A percentile compares a stretch with the other conserved stretches of the same genome.
Conservation (phyloP, 2,888 invertebrate genomes). For the Troglohyphantes excavatus region DNA sequence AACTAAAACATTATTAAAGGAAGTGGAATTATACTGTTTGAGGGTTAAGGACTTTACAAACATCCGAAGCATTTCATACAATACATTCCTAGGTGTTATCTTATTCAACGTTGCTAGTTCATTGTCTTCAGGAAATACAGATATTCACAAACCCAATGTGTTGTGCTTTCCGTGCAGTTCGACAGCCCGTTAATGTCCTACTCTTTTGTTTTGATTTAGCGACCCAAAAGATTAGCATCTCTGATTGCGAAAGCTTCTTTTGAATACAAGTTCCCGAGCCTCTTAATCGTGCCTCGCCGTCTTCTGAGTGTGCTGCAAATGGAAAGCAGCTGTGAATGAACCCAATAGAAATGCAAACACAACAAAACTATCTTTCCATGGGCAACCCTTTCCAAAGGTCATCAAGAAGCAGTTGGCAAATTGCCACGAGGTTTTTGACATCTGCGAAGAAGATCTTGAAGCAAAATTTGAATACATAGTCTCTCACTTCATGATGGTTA, state of each 20-base stretch:
- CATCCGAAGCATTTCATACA: background rate
- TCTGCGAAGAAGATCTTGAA: conserved; percentile 37
- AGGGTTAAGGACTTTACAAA: too few relatives aligned
- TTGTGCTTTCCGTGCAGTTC: conserved; percentile 2
- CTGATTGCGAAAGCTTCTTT: background rate
- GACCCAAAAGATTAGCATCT: background rate
- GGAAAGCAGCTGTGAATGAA: conserved; percentile 43
- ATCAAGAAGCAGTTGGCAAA: conserved; percentile 26
- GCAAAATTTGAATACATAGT: conserved; percentile 24
- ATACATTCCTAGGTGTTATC: background rate
- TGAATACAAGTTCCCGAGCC: background rate
- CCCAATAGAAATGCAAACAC: conserved; percentile 35
- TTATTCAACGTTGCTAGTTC: background rate
- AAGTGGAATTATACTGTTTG: too few relatives aligned
- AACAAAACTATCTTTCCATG: conserved; percentile 21
- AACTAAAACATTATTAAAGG: too few relatives aligned
- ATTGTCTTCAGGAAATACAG: background rate
- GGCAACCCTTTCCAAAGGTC: conserved; percentile 52
- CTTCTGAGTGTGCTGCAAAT: conserved; percentile 21
- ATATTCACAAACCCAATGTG: background rate
- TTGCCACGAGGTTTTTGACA: conserved; percentile 51
- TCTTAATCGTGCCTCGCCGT: background rate
- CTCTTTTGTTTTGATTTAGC: background rate
- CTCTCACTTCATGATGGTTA: conserved; percentile 24
- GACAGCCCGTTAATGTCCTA: conserved; percentile 18